Base-by-base conservation (phyloP, 2,888 invertebrate species). In the Euclidia mi region DNA sequence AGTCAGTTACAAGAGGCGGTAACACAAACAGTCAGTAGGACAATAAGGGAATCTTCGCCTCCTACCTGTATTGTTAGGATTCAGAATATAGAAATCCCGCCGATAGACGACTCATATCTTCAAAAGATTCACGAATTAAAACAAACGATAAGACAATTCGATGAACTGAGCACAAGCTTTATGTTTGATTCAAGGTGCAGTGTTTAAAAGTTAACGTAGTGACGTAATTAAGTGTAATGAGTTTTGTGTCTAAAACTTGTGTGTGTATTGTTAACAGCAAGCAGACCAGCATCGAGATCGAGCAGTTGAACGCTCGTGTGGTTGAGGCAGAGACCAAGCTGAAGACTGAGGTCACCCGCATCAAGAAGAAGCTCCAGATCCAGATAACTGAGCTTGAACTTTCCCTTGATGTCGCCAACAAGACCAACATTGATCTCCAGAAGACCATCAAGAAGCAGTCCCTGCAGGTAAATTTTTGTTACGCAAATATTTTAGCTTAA, bases 351-450 rank as follows among this genome's bases (percentile, higher is more conserved):
- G 98, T 99, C 55, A 96, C 96, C 73, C 98, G 99, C 95, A 98
- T 99, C 95, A 99, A 99, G 97, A 99, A 99, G 98, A 99, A 99
- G 97, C 95, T 99, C 90, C 99, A 99, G 95, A 98, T 99, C 89
- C 98, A 98, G 87, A 99, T 99, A 94, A 99, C 99, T 81, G 99
- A 99, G 93, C 95, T 99, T 86, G 99, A 99, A 93, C 96, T 99
- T 95, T 98, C 98, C 52, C 96, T 99, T 93, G 99, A 99, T 95
- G 98, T 98, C 79, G 98, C 99, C 95, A 99, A 99, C 96, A 98
- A 99, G 96, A 98, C 97, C 95, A 99, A 99, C 96, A 97, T 99
- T 87, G 98, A 99, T 89, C 96, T 99, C 89, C 99, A 99, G 95
- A 98, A 99, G 96, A 98, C 98, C 85, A 97, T 99, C 96, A 99